Base-by-base conservation (phyloP, 2,113 vertebrate species). In the Austrofundulus limnaeus region DNA sequence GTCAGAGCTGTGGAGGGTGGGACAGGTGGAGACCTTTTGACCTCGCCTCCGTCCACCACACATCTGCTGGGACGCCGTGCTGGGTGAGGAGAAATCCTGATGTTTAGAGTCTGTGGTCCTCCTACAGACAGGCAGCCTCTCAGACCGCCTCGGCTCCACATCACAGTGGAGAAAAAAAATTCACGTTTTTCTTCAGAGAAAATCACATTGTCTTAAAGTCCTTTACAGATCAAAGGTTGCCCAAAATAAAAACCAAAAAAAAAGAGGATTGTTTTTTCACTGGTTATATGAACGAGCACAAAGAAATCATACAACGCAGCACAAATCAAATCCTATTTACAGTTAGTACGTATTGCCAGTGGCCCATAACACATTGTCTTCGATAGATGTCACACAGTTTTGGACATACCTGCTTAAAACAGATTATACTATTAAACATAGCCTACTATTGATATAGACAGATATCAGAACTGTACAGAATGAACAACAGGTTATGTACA, bases 291-390 rank as follows among this genome's bases (percentile, higher is more conserved):
- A 88, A 87, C 80, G 53, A 88, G 86, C 88, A 90, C 90, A 88
- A 85, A 79, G 41, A 77, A 89, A 89, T 72, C 28, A 80, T 80
- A 85, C 82, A 75, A 80, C 80, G 69, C 78, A 46, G 80, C 88
- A 85, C 85, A 87, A 87, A 89, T 82, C 61, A 85, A 91, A 85
- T 68, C 54, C 24, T 92, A 91, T 92, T 90, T 92, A 92, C 89
- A 92, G 38, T 58, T 69, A 84, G 62, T 83, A 84, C 81, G 87
- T 90, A 87, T 90, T 90, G 87, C 89, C 87, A 74, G 82, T 81
- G 87, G 87, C 88, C 85, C 87, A 85, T 85, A 85, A 90, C 79
- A 89, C 78, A 2, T 84, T 77, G 80, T 87, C 78, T 83, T 85
- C 81, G 78, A 84, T 80, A 85, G 70, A 86, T 87, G 75, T 90